Conservation (phyloP, 2,113 vertebrate species). For the Chaetodon trifascialis region DNA sequence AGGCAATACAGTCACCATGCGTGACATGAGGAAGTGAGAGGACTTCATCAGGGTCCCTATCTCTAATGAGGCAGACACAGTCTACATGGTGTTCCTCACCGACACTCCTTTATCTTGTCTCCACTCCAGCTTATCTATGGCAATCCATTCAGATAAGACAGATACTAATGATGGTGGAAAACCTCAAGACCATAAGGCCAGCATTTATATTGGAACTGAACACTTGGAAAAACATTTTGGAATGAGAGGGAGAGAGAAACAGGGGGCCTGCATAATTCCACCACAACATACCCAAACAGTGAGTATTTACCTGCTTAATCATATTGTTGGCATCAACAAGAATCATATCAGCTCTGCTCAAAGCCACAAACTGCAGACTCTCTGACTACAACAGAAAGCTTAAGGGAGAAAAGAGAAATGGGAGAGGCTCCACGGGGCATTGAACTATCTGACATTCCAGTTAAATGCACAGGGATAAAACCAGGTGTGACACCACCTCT, state of each 20-base stretch:
- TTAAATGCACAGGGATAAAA: conserved; percentile 64
- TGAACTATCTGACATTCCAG: conserved; percentile 72
- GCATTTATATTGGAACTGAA: background rate
- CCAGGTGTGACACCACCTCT: conserved; percentile 78
- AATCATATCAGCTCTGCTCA: conserved; percentile 49
- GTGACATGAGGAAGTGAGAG: conserved; percentile 39
- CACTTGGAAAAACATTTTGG: background rate
- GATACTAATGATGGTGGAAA: conserved; percentile 29
- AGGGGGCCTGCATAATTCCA: background rate
- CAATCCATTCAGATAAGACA: conserved; percentile 39
- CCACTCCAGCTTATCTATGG: conserved; percentile 37
- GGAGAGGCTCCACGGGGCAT: conserved; percentile 20
- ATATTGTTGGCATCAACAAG: conserved; percentile 36
- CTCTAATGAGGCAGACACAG: conserved; percentile 34
- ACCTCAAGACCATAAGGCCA: background rate
- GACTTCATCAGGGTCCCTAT: conserved; percentile 37
- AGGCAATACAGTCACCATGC: conserved; percentile 6
- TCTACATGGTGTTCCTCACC: conserved; percentile 54
- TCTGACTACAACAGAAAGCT: conserved; percentile 17
- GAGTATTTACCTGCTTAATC: background rate
- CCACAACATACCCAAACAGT: background rate
- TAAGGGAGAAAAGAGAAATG: conserved; percentile 4
- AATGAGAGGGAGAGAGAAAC: conserved; percentile 1
- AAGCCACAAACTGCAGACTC: conserved; percentile 32
- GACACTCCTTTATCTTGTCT: conserved; percentile 64